Evolutionary conservation across 2,888 invertebrate genomes (phyloP).

Genomic region (Lycia hirtaria): DNA sequence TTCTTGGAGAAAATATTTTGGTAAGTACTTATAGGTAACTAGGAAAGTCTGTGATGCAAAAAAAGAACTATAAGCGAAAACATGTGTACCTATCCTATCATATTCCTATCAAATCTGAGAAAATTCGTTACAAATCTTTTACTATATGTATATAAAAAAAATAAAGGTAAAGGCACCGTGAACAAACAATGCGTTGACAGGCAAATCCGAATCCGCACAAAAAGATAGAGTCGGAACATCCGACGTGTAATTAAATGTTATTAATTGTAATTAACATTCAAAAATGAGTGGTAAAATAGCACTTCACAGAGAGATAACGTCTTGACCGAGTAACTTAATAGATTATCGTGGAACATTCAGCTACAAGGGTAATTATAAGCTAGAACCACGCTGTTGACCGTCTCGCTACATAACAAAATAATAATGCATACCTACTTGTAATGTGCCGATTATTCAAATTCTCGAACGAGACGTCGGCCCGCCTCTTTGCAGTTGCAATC

Average conservation of each 20-base stretch:
- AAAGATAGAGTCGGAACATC: constrained; percentile 36
- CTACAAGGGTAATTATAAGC: constrained; percentile 59
- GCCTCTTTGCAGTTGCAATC: constrained; percentile 82
- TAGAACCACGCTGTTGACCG: constrained; percentile 59
- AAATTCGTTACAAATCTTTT: no score
- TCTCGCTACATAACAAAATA: constrained; percentile 56
- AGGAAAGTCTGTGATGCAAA: no score
- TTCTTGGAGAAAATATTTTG: no score
- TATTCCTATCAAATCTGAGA: no score
- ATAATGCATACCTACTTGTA: constrained; percentile 69
- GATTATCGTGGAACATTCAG: constrained; percentile 53
- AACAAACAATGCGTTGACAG: constrained; percentile 39
- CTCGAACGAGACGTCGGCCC: constrained; percentile 70
- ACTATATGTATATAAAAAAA: no score
- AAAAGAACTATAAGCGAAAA: no score
- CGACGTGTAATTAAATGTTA: constrained; percentile 36
- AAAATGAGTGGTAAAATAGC: constrained; percentile 51
- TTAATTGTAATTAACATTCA: constrained; percentile 42
- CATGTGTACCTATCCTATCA: no score
- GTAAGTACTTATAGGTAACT: no score
- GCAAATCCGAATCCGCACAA: constrained; percentile 29
- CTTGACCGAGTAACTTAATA: constrained; percentile 54
- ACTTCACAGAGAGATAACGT: constrained; percentile 51
- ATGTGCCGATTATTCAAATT: constrained; percentile 80
- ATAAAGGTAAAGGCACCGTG: no score